A percentile compares a stretch with the other conserved stretches of the same genome.
These are phyloP conservation scores for Ophion obscuratus DNA, from an alignment of 2,888 invertebrate species.

Conservation along the genomic window DNA sequence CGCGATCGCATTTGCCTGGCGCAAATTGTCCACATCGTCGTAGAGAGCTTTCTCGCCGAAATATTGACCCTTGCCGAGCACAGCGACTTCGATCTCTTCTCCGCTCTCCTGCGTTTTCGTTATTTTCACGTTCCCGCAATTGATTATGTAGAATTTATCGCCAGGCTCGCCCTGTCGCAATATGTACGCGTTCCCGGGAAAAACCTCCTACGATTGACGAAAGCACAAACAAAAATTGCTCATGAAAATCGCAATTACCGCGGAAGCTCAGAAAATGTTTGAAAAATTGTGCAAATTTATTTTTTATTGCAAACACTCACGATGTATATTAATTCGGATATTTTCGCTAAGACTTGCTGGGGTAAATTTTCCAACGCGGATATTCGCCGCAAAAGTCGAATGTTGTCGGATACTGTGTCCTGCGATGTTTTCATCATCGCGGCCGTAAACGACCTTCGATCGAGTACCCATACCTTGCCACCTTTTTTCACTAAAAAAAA, in stretches of 20 bases:
- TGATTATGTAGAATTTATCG: constrained; percentile 95
- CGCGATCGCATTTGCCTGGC: constrained; percentile 95
- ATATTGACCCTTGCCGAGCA: constrained; percentile 91
- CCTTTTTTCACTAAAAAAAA: constrained; percentile 87
- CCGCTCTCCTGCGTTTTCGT: constrained; percentile 87
- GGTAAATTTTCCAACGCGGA: constrained; percentile 88
- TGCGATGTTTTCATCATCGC: constrained; percentile 93
- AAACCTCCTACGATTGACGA: constrained; percentile 88
- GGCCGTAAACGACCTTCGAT: constrained; percentile 92
- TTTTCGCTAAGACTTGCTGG: constrained; percentile 88
- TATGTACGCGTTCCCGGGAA: constrained; percentile 90
- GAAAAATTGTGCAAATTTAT: constrained; percentile 27
- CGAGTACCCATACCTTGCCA: constrained; percentile 94
- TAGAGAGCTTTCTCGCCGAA: constrained; percentile 95
- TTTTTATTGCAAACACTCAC: constrained; percentile 84
- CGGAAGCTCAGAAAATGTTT: not conserved
- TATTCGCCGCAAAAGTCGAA: constrained; percentile 92
- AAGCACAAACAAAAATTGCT: constrained; percentile 7
- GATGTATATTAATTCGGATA: constrained; percentile 93
- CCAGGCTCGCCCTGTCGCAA: constrained; percentile 93
- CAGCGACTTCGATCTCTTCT: constrained; percentile 87
- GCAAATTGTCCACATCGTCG: constrained; percentile 87
- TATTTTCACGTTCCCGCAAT: constrained; percentile 91
- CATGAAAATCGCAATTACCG: not conserved
- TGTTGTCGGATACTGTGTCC: constrained; percentile 91